Evolutionary conservation across 2,113 vertebrate genomes (phyloP), one percentile per base, ranked within the genome.

Genomic region (Antigone vipio): DNA sequence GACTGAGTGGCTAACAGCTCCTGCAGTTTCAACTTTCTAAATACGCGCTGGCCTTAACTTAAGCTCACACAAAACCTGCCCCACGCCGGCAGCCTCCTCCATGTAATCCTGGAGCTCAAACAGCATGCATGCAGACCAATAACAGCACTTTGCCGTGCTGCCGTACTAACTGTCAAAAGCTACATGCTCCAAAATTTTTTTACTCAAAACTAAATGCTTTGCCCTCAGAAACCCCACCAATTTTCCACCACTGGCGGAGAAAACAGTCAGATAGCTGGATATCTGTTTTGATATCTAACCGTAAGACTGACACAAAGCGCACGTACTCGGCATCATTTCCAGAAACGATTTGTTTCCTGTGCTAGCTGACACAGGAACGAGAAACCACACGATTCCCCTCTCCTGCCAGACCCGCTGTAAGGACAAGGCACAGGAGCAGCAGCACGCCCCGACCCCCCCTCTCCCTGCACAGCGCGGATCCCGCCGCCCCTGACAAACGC

Each of bases 221-320:
- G 6, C 44, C 21, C 40, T 35, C 35, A 35, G n/a, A 58, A 75
- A 91, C 15, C 12, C 19, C 34, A 62, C 4, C 24, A 3, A 4
- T 24, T 74, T 55, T 7, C 64, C 19, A 19, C 26, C 22, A 1
- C 0, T 5, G 60, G 45, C 12, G 38, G 16, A 34, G 45, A 18
- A 85, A 67, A 13, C 0, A 42, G 9, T 3, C 19, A 20, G 19
- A 27, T 1, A 12, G 32, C 13, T 0, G 9, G n/a, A 0, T 3
- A 30, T 8, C 50, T 20, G 29, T 11, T 66, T 20, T 11, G 5
- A 9, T 17, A 23, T 4, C 38, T 3, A 53, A 15, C 76, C 5
- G 38, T 2, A 20, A 9, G 45, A 2, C 13, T 35, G 55, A 22
- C 27, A 23, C 53, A 9, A 20, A 78, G 47, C 64, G 7, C 35